Conservation (phyloP, 2,113 vertebrate species). For the Ictalurus furcatus region DNA sequence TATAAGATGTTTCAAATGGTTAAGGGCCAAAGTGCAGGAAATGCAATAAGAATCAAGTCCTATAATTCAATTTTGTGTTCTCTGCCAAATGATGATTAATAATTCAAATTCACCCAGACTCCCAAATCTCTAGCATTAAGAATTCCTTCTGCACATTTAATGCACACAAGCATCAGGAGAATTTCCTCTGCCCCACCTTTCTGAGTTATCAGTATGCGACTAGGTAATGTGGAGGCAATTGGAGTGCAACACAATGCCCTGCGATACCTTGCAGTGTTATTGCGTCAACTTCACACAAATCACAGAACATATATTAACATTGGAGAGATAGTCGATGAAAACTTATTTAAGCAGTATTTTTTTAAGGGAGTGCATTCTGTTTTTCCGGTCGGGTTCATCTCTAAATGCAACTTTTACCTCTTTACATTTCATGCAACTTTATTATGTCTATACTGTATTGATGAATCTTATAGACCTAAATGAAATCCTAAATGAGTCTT, state of each 20-base stretch:
- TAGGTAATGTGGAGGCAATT: slow-evolving; percentile 25
- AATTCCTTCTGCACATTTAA: slow-evolving; percentile 20
- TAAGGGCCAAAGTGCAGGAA: not conserved
- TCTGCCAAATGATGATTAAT: slow-evolving; percentile 17
- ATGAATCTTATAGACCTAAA: slow-evolving; percentile 52
- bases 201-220: slow-evolving; percentile 13
- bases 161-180: slow-evolving; percentile 23
- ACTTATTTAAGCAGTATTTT: not conserved
- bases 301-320: not conserved
- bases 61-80: slow-evolving; percentile 17
- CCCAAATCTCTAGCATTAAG: slow-evolving; percentile 6
- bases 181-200: slow-evolving; percentile 6
- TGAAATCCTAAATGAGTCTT: slow-evolving; percentile 59
- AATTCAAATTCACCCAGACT: slow-evolving; percentile 16
- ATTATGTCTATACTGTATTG: slow-evolving; percentile 21
- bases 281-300: slow-evolving; percentile 34
- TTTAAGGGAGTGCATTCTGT: slow-evolving; percentile 3
- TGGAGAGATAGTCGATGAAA: slow-evolving; percentile 20
- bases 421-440: slow-evolving; percentile 36
- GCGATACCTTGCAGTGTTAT: slow-evolving; percentile 19
- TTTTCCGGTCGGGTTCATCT: not conserved
- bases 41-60: slow-evolving; percentile 9
- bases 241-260: slow-evolving; percentile 21
- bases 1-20: slow-evolving; percentile 5
- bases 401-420: slow-evolving; percentile 1